phyloP scores from a whole-genome alignment of 1,140 invertebrate genomes.

The Dendroctonus ponderosae region DNA sequence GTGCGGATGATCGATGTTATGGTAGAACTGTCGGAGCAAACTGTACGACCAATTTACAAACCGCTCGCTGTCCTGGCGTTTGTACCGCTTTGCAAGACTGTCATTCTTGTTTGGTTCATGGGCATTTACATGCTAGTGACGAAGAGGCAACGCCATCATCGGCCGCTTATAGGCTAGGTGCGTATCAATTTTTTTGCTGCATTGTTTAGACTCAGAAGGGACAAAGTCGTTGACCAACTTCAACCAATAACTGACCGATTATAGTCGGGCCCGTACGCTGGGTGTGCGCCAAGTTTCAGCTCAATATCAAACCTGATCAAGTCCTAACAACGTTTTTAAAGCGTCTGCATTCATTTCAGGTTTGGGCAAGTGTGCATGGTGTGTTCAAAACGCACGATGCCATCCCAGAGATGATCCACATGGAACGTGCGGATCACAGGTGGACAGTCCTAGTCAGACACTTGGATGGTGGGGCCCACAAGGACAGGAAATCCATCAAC shows the following conservation, averaged over 20 bases:
- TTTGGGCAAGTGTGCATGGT: conserved; percentile 84
- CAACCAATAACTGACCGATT: background rate
- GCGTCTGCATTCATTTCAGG: conserved; percentile 42
- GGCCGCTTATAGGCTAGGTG: conserved; percentile 69
- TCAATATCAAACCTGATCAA: too few relatives aligned
- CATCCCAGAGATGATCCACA: conserved; percentile 84
- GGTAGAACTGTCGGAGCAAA: conserved; percentile 76
- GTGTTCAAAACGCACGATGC: conserved; percentile 88
- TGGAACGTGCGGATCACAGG: conserved; percentile 71
- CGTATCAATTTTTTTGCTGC: conserved; percentile 49
- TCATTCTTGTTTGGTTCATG: conserved; percentile 82
- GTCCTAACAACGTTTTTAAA: too few relatives aligned
- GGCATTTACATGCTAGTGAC: conserved; percentile 48
- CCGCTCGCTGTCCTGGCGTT: conserved; percentile 81
- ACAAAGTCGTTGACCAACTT: too few relatives aligned
- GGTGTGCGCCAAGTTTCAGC: background rate
- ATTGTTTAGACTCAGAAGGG: background rate
- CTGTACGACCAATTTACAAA: conserved; percentile 85
- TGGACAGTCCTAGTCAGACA: conserved; percentile 73
- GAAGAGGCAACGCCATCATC: conserved; percentile 54
- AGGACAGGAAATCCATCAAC: conserved; percentile 75
- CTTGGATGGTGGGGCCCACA: conserved; percentile 86
- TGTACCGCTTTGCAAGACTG: conserved; percentile 85
- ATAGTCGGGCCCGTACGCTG: background rate
- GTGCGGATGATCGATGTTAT: conserved; percentile 72